These are phyloP conservation scores for Chlamydotis undulata DNA, from an alignment of 2,113 vertebrate genomes.

Conservation along the genomic window DNA sequence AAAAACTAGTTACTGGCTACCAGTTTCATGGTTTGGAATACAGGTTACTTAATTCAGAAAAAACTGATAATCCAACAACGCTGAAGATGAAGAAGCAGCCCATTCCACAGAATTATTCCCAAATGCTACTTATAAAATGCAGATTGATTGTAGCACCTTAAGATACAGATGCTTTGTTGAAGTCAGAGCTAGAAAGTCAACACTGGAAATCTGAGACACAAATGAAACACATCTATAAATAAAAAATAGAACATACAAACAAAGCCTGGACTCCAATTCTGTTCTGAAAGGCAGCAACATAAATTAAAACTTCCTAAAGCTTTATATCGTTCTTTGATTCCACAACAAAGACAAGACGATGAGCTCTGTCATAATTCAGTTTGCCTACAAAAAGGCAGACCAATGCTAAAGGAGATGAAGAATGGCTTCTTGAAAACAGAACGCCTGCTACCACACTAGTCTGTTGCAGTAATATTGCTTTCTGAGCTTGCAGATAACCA, in stretches of 20 bases:
- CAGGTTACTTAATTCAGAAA: background rate
- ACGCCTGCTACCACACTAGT: background rate
- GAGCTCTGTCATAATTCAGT: background rate
- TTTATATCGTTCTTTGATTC: background rate
- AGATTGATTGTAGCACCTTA: background rate
- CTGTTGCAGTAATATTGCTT: background rate
- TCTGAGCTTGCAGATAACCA: background rate
- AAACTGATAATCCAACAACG: background rate
- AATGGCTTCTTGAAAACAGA: background rate
- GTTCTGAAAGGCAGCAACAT: background rate
- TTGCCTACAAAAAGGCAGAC: background rate
- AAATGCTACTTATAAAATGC: background rate
- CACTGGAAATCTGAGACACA: background rate
- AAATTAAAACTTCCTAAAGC: background rate
- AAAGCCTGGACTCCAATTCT: background rate
- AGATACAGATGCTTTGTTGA: background rate
- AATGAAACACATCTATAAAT: background rate
- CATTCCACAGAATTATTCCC: background rate
- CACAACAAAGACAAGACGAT: background rate
- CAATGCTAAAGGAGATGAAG: background rate
- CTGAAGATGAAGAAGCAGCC: background rate
- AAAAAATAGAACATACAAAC: background rate
- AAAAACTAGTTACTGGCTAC: background rate
- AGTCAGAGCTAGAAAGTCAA: background rate
- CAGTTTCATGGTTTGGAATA: background rate